These are phyloP conservation scores for Stenopsyche tienmushanensis DNA, from an alignment of 1,140 invertebrate genomes.

Conservation along the genomic window DNA sequence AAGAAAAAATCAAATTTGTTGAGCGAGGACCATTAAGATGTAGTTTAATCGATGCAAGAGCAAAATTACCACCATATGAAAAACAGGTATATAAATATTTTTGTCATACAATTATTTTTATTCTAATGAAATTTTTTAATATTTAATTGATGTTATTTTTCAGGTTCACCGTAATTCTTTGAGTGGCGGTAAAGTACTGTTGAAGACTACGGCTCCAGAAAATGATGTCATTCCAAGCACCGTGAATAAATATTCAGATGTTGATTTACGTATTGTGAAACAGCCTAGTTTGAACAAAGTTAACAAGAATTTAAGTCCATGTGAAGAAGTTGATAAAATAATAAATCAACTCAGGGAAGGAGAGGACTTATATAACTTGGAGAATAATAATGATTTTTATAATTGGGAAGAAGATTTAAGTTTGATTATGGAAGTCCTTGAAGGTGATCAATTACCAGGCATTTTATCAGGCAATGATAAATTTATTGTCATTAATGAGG, in stretches of 20 bases:
- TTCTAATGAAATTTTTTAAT: neutral
- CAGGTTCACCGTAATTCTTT: constrained; percentile 27
- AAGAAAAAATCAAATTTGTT: neutral
- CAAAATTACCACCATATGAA: neutral
- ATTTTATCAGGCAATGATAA: too few species aligned
- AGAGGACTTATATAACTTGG: neutral
- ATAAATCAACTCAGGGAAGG: constrained; percentile 4
- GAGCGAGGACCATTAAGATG: constrained; percentile 6
- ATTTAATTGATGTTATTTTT: constrained; percentile 13
- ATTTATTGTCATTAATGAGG: too few species aligned
- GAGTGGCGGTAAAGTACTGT: constrained; percentile 23
- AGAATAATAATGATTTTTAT: neutral
- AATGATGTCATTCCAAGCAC: constrained; percentile 19
- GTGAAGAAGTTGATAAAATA: neutral
- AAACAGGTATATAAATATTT: constrained; percentile 5
- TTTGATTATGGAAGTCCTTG: constrained; percentile 16
- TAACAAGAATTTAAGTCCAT: neutral
- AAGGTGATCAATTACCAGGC: neutral
- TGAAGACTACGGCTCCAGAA: neutral
- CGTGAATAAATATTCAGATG: neutral
- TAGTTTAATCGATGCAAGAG: neutral
- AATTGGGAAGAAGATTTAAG: constrained; percentile 18
- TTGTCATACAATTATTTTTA: constrained; percentile 6
- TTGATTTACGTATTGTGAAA: neutral
- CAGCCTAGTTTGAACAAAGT: neutral